These are phyloP conservation scores for Drosophila flavopinicola DNA, from an alignment of 2,888 invertebrate genomes.

Conservation along the genomic window DNA sequence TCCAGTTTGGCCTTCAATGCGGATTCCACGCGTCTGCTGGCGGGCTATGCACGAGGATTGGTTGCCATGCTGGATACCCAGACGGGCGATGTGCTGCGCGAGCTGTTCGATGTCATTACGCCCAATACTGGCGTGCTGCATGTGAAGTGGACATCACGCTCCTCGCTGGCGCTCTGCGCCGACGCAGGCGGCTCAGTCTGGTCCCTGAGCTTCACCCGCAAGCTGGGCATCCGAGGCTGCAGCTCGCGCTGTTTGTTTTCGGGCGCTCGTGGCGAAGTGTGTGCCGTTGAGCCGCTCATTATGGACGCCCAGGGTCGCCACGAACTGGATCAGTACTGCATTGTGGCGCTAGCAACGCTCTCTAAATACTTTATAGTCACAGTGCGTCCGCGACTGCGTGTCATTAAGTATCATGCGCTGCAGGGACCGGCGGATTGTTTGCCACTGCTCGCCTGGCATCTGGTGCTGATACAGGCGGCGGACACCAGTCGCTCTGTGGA, in stretches of 20 bases:
- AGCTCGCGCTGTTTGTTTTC: slow-evolving; percentile 97
- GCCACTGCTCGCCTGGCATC: slow-evolving; percentile 96
- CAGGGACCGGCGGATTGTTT: slow-evolving; percentile 91
- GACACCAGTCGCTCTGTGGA: slow-evolving; percentile 89
- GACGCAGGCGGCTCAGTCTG: slow-evolving; percentile 98
- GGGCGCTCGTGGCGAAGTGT: slow-evolving; percentile 97
- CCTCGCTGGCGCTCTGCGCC: slow-evolving; percentile 91
- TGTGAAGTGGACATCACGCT: slow-evolving; percentile 88
- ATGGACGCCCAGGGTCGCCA: slow-evolving; percentile 85
- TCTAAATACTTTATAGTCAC: slow-evolving; percentile 92
- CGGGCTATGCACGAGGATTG: slow-evolving; percentile 91
- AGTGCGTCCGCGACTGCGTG: slow-evolving; percentile 90
- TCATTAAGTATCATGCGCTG: slow-evolving; percentile 91
- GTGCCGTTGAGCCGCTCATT: slow-evolving; percentile 89
- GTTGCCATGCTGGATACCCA: slow-evolving; percentile 95
- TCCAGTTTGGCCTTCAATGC: slow-evolving; percentile 94
- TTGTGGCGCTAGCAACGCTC: slow-evolving; percentile 96
- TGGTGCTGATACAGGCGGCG: slow-evolving; percentile 92
- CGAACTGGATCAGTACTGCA: slow-evolving; percentile 89
- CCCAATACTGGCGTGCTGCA: slow-evolving; percentile 93
- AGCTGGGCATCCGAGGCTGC: slow-evolving; percentile 94
- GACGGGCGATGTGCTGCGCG: slow-evolving; percentile 90
- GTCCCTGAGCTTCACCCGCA: slow-evolving; percentile 94
- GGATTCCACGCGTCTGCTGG: slow-evolving; percentile 93
- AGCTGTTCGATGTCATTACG: slow-evolving; percentile 92